Evolutionary conservation across 2,797 vertebrate genomes (phyloP), one percentile per base, ranked within the genome.

Genomic region (Phylloscopus collybita): DNA sequence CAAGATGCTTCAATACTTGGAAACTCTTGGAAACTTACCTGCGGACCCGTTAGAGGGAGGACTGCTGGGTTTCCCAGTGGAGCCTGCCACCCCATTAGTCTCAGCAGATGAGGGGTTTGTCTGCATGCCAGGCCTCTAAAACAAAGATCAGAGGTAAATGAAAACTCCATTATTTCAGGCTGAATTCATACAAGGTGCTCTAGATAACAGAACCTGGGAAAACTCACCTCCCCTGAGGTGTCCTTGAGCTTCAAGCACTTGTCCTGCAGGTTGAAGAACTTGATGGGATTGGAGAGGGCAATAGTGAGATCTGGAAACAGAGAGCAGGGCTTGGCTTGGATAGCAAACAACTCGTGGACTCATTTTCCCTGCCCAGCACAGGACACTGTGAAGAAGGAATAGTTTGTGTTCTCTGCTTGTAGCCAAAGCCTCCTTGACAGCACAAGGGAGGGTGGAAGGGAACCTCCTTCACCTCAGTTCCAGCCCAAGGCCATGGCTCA

Each of bases 271-370:
- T 4, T 97, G 91, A 98, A 98, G 95, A 97, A 98, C 92, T 98
- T 99, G 91, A 99, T 99, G 71, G 99, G 99, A 95, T 99, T 99
- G 97, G 99, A 98, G 61, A 99, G 98, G 36, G 99, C 99, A 94
- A 99, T 98, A 3, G 99, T 99, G 96, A 99, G 99, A 98, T 99
- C 99, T 99, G 92, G 67, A 92, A 95, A 73, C 44, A 97, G 64
- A 97, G n/a, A 91, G 36, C 12, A 85, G 23, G 23, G 12, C 49
- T 84, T 67, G 76, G 70, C 74, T 87, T 4, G 3, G 60, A n/a
- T 15, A 86, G 40, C 34, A 82, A 61, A 21, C 47, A 71, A 70
- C 53, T 36, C 40, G 11, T 4, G 9, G 7, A 34, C 70, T 81
- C 66, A 6, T 49, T 59, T 59, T 70, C 60, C 59, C 56, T 49